Conservation (phyloP, 2,113 vertebrate genomes). For the Macrotus californicus region DNA sequence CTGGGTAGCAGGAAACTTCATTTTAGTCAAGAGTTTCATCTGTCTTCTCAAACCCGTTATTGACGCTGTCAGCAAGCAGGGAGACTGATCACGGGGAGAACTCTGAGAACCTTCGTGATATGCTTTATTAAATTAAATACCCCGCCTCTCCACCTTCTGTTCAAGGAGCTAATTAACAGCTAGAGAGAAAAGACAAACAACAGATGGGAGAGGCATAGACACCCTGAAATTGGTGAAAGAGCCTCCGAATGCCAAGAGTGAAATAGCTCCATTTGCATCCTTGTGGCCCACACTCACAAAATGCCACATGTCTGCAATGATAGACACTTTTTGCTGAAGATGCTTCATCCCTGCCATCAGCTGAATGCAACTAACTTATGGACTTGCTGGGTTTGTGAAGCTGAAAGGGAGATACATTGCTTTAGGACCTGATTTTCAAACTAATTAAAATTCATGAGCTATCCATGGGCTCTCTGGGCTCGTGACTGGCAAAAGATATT, state of each 20-base stretch:
- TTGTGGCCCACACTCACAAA: not conserved
- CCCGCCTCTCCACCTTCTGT: not conserved
- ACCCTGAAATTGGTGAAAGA: not conserved
- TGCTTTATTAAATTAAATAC: slow-evolving; percentile 2
- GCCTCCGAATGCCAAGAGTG: not conserved
- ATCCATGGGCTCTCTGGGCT: not conserved
- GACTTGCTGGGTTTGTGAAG: not conserved
- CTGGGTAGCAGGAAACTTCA: not conserved
- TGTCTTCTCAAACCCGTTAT: not conserved
- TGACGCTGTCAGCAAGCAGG: not conserved
- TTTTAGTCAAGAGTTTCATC: not conserved
- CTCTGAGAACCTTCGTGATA: not conserved
- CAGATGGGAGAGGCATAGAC: not conserved
- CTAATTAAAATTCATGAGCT: not conserved
- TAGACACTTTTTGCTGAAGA: not conserved
- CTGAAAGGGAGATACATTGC: not conserved
- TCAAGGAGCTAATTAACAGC: slow-evolving; percentile 41
- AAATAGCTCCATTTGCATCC: not conserved
- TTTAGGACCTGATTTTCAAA: not conserved
- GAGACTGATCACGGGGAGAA: not conserved
- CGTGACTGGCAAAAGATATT: not conserved
- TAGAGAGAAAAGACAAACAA: slow-evolving; percentile 27
- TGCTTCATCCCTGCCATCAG: not conserved
- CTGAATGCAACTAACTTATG: not conserved
- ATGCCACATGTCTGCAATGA: not conserved